A percentile compares a stretch with the other conserved stretches of the same genome.
phyloP scores from a whole-genome alignment of 2,113 vertebrate species.

The Paracyprichromis sp. region DNA sequence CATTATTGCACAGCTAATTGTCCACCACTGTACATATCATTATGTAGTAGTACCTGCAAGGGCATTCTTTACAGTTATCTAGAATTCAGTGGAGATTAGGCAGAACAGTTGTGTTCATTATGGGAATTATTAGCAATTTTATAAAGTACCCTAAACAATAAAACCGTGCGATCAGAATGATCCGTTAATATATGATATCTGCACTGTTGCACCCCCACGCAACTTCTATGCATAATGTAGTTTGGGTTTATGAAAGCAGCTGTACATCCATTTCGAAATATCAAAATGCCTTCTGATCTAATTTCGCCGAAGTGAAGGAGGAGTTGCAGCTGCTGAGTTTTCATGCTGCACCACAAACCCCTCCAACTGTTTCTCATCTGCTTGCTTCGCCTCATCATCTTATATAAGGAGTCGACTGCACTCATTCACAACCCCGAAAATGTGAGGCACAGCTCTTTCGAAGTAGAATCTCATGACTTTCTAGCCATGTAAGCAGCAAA shows the following conservation, averaged over 20 bases:
- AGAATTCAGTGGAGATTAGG: conserved; percentile 1
- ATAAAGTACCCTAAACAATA: conserved; percentile 4
- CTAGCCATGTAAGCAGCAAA: background rate
- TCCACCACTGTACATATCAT: conserved; percentile 46
- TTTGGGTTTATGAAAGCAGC: background rate
- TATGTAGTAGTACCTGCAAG: conserved; percentile 28
- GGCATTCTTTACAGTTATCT: conserved; percentile 12
- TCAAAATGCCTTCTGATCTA: conserved; percentile 33
- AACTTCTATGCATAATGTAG: background rate
- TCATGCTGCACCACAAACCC: background rate
- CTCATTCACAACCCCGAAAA: background rate
- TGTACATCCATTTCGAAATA: background rate
- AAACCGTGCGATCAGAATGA: background rate
- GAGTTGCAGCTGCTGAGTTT: conserved; percentile 34
- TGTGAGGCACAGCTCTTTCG: background rate
- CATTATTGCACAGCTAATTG: conserved; percentile 43
- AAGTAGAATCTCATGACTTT: background rate
- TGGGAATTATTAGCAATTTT: conserved; percentile 12
- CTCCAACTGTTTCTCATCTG: conserved; percentile 26
- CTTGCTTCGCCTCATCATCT: background rate
- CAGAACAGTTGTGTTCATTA: conserved; percentile 2
- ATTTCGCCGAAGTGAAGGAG: conserved; percentile 22
- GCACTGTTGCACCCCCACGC: background rate
- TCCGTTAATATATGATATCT: background rate
- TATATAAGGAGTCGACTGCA: background rate